Base-by-base conservation (phyloP, 2,888 invertebrate genomes). In the Pardosa pseudoannulata region DNA sequence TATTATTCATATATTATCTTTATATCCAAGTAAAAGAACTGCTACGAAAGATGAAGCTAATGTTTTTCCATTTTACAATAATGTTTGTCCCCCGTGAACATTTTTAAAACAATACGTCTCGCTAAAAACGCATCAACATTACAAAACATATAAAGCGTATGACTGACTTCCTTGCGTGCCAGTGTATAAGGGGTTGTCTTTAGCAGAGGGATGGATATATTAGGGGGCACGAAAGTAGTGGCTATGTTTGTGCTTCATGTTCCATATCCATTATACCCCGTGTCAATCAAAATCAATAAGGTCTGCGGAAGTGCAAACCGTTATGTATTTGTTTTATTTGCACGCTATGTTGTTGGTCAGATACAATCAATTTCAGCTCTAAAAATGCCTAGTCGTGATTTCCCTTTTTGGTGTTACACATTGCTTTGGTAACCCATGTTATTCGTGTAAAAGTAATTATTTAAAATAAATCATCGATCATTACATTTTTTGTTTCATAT, bases 281-380 rank as follows among this genome's bases (percentile, higher is more conserved):
- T 70, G 81, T 83, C 82, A 83, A 71, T 83, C 76, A 71, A 72
- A 76, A 76, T 76, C 82, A 83, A 76, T 83, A 83, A 71, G 70
- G 31, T 7, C 32, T 64, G 19, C 76, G 82, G 82, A 76, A 76
- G 72, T 64, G 16, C 64, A 67, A 71, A n/a, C 32, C 64, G 27
- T 70, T 72, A 50, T 83, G 41, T 72, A 76, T 62, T 71, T 64
- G 29, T 65, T 46, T 65, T 71, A n/a, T 64, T 36, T 27, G 64
- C 82, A 83, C 82, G 82, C 82, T 75, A 82, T 64, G 41, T 27
- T 32, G 16, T 56, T 19, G 72, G 74, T 65, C 56, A 9, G 9
- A 36, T 36, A 36, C 9, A 36, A 36, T 36, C 36, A 36, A 36
- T 36, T 36, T 36, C 5, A 7, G 36, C 36, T 7, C 36, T n/a